Evolutionary conservation across 1,140 invertebrate species (phyloP).

Genomic region (Anastrepha ludens): DNA sequence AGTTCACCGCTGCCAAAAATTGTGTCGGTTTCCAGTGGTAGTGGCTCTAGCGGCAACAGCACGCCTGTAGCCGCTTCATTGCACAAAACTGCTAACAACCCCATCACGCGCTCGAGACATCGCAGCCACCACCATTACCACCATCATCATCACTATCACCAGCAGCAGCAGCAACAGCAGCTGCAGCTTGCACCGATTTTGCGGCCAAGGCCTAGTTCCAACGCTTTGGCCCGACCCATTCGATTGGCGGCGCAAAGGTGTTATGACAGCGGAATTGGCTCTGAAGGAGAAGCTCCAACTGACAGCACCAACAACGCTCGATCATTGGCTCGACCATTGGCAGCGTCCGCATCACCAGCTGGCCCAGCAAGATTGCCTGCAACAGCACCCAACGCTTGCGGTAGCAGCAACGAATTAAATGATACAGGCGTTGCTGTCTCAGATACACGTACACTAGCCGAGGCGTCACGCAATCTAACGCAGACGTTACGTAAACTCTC

Average conservation of each 20-base stretch:
- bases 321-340: background rate
- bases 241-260: background rate
- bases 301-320: background rate
- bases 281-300: conserved; percentile 8
- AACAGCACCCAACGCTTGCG: background rate
- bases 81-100: conserved; percentile 71
- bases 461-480: conserved; percentile 92
- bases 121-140: conserved; percentile 69
- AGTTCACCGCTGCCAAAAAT: background rate
- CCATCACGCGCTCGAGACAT: conserved; percentile 65
- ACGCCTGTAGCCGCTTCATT: conserved; percentile 56
- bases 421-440: conserved; percentile 74
- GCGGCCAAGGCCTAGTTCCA: background rate
- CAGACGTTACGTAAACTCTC: conserved; percentile 93
- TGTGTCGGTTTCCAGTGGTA: background rate
- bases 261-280: conserved; percentile 49
- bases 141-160: conserved; percentile 66
- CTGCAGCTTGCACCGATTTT: conserved; percentile 4
- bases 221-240: conserved; percentile 17
- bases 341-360: background rate
- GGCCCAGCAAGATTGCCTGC: background rate
- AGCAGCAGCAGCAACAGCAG: conserved; percentile 57
- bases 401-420: conserved; percentile 58
- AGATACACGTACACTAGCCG: conserved; percentile 86
- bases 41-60: background rate